These are phyloP conservation scores for Chamaetylas fuelleborni DNA, from an alignment of 2,113 vertebrate species.

Conservation along the genomic window DNA sequence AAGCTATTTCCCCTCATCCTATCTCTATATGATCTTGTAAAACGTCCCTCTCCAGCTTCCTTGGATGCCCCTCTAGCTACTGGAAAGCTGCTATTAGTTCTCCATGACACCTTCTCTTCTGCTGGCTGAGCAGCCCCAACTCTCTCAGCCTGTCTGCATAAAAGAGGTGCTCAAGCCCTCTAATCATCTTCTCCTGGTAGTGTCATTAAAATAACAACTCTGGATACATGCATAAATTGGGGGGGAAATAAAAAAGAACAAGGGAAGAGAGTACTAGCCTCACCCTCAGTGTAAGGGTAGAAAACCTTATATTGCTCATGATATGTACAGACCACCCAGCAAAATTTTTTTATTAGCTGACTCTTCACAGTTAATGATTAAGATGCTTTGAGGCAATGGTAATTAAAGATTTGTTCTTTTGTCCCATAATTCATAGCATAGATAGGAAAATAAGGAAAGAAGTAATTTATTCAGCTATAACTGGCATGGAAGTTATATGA, in stretches of 20 bases:
- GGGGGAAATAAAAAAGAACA: background rate
- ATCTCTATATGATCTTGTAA: background rate
- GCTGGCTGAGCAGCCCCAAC: background rate
- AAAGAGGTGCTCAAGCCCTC: background rate
- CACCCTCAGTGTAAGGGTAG: background rate
- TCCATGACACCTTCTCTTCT: background rate
- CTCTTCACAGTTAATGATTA: background rate
- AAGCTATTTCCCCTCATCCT: background rate
- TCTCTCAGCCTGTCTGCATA: background rate
- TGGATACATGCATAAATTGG: background rate
- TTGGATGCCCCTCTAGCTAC: background rate
- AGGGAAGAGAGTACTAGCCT: background rate
- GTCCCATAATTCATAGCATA: background rate
- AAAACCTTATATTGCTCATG: background rate
- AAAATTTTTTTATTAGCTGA: background rate
- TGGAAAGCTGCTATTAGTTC: background rate
- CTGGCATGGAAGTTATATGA: slow-evolving; percentile 19
- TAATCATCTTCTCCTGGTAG: background rate
- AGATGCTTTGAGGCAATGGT: background rate
- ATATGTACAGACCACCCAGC: background rate
- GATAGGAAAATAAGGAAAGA: slow-evolving; percentile 1
- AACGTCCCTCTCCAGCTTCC: background rate
- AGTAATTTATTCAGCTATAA: slow-evolving; percentile 11
- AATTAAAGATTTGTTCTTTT: slow-evolving; percentile 27
- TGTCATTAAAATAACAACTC: background rate